A percentile compares a stretch with the other conserved stretches of the same genome.
Evolutionary conservation across 2,797 vertebrate species (phyloP).

Genomic region (Helostoma temminkii): DNA sequence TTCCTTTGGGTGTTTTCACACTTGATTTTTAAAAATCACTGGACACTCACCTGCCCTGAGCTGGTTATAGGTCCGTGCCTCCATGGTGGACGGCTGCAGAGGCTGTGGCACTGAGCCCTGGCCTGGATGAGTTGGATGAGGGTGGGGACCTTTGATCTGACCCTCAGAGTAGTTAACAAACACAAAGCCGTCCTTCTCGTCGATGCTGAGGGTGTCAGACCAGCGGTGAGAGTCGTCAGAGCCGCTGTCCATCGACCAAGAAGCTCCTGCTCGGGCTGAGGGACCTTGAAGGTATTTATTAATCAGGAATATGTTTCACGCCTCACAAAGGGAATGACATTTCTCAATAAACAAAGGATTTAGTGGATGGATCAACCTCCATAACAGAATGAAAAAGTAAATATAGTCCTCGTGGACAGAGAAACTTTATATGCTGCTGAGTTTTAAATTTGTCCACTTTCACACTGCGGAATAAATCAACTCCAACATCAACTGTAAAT

Average conservation of each 20-base stretch:
- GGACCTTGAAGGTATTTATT: conserved; percentile 59
- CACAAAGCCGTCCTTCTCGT: conserved; percentile 98
- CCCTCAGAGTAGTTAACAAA: conserved; percentile 98
- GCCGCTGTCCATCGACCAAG: conserved; percentile 91
- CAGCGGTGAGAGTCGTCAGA: conserved; percentile 95
- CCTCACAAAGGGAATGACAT: not conserved
- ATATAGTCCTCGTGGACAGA: too few species aligned
- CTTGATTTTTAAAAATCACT: rapidly evolving
- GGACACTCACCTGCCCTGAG: conserved; percentile 90
- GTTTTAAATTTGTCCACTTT: too few species aligned
- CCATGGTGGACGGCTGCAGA: conserved; percentile 81
- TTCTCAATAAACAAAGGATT: not conserved
- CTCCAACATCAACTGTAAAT: not conserved
- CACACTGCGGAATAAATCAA: too few species aligned
- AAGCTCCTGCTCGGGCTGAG: conserved; percentile 81
- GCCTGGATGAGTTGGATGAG: conserved; percentile 63
- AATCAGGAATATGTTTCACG: not conserved
- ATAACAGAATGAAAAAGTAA: too few species aligned
- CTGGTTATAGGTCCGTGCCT: conserved; percentile 90
- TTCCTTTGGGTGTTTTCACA: not conserved
- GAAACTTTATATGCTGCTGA: not conserved
- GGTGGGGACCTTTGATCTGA: conserved; percentile 78
- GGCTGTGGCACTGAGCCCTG: conserved; percentile 72
- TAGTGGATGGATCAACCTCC: too few species aligned
- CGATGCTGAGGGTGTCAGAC: conserved; percentile 96